Percentiles rank a stretch among this genome's conserved stretches.
Conservation (phyloP, 2,888 invertebrate species). For the Venustoraphidia nigricollis region DNA sequence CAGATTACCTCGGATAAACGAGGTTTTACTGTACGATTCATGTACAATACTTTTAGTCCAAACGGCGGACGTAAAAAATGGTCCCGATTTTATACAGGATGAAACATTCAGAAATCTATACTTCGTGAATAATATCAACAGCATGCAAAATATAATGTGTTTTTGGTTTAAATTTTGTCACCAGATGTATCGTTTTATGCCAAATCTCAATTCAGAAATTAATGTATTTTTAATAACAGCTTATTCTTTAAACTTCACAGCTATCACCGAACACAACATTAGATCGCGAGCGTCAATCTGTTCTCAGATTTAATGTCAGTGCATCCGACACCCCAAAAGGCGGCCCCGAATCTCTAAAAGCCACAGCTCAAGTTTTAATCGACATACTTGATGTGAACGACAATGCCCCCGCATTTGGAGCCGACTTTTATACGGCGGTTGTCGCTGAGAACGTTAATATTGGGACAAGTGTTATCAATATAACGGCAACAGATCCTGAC, state of each 20-base stretch:
- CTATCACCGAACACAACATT: constrained; percentile 48
- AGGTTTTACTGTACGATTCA: too few relatives aligned
- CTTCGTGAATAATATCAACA: too few relatives aligned
- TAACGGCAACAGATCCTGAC: constrained; percentile 62
- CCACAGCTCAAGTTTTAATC: constrained; percentile 44
- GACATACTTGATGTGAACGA: constrained; percentile 68
- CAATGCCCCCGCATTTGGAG: constrained; percentile 53
- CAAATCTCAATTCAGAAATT: too few relatives aligned
- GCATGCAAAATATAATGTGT: too few relatives aligned
- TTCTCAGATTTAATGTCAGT: constrained; percentile 50
- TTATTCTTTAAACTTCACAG: constrained; percentile 16
- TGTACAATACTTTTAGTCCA: too few relatives aligned
- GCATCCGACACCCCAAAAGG: constrained; percentile 61
- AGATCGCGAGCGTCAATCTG: constrained; percentile 57
- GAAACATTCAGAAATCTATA: too few relatives aligned
- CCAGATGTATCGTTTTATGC: too few relatives aligned
- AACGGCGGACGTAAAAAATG: too few relatives aligned
- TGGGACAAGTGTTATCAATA: constrained; percentile 48
- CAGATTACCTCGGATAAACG: too few relatives aligned
- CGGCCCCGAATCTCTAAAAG: constrained; percentile 45
- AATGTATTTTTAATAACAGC: background rate
- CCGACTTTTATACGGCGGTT: constrained; percentile 50
- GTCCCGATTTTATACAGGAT: too few relatives aligned
- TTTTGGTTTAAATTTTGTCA: too few relatives aligned
- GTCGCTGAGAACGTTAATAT: constrained; percentile 59